Conservation (phyloP, 2,888 invertebrate species). For the Drosophila neotestacea region DNA sequence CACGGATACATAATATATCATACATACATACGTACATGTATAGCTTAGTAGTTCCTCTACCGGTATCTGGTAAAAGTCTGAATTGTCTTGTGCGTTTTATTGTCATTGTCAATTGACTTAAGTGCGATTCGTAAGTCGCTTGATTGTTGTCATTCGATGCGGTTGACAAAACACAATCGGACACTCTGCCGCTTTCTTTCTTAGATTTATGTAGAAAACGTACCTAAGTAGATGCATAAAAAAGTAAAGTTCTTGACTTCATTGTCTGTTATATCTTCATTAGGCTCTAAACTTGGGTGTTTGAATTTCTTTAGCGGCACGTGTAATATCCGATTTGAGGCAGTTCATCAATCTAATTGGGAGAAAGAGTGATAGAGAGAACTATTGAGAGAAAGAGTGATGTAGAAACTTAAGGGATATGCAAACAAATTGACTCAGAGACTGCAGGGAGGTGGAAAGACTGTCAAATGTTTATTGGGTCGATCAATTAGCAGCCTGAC, state of each 20-base stretch:
- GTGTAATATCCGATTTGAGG: slow-evolving; percentile 21
- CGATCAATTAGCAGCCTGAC: slow-evolving; percentile 19
- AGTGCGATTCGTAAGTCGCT: slow-evolving; percentile 27
- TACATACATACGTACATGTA: not conserved
- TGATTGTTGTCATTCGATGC: slow-evolving; percentile 11
- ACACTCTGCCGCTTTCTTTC: not conserved
- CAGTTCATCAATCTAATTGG: slow-evolving; percentile 20
- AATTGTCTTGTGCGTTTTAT: slow-evolving; percentile 7
- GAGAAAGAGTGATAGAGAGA: not conserved
- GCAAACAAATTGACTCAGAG: slow-evolving; percentile 11
- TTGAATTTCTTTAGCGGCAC: slow-evolving; percentile 26
- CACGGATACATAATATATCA: not conserved
- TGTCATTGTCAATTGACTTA: slow-evolving; percentile 42
- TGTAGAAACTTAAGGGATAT: slow-evolving; percentile 5
- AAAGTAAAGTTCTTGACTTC: slow-evolving; percentile 1
- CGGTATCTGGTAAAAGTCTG: slow-evolving; percentile 12
- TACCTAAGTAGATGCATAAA: slow-evolving; percentile 3
- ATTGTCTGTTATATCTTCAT: slow-evolving; percentile 15
- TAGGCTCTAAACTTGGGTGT: slow-evolving; percentile 39
- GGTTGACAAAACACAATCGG: slow-evolving; percentile 12
- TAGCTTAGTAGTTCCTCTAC: slow-evolving; percentile 4
- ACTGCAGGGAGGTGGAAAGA: not conserved
- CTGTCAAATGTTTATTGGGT: slow-evolving; percentile 10
- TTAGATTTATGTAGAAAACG: slow-evolving; percentile 6
- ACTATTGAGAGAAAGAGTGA: not conserved